Evolutionary conservation across 2,888 invertebrate genomes (phyloP).

Genomic region (Ashinkailepas kermadecensis): DNA sequence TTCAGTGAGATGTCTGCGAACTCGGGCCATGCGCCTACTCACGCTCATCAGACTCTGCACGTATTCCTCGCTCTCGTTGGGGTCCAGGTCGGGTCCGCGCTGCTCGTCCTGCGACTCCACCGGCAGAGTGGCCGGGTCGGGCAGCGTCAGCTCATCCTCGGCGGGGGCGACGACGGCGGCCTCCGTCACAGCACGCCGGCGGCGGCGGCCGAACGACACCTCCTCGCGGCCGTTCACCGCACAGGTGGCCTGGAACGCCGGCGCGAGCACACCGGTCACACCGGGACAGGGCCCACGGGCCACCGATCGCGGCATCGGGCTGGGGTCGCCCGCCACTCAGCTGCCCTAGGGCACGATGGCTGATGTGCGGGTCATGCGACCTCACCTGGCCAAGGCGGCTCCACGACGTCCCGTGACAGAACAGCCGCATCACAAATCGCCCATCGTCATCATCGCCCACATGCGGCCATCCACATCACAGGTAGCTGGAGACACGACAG

Average conservation of each 20-base stretch:
- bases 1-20: background rate
- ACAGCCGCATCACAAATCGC: too few relatives aligned
- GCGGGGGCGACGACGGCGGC: background rate
- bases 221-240: constrained; percentile 70
- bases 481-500: too few relatives aligned
- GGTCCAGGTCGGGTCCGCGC: constrained; percentile 25
- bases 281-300: too few relatives aligned
- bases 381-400: too few relatives aligned
- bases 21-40: background rate
- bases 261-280: background rate
- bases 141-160: background rate
- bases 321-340: too few relatives aligned
- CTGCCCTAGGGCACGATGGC: too few relatives aligned
- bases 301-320: too few relatives aligned
- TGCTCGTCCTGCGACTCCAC: constrained; percentile 47
- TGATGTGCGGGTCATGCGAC: too few relatives aligned
- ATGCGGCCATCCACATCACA: too few relatives aligned
- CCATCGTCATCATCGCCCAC: too few relatives aligned
- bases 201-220: constrained; percentile 63
- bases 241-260: constrained; percentile 61
- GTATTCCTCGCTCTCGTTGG: constrained; percentile 28
- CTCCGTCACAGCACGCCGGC: constrained; percentile 26
- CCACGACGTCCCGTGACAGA: too few relatives aligned
- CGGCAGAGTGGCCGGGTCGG: constrained; percentile 43
- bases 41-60: constrained; percentile 23